Percentiles rank a stretch among this genome's conserved stretches.
These are phyloP conservation scores for Sarcophaga bullata DNA, from an alignment of 1,140 invertebrate genomes.

Conservation along the genomic window DNA sequence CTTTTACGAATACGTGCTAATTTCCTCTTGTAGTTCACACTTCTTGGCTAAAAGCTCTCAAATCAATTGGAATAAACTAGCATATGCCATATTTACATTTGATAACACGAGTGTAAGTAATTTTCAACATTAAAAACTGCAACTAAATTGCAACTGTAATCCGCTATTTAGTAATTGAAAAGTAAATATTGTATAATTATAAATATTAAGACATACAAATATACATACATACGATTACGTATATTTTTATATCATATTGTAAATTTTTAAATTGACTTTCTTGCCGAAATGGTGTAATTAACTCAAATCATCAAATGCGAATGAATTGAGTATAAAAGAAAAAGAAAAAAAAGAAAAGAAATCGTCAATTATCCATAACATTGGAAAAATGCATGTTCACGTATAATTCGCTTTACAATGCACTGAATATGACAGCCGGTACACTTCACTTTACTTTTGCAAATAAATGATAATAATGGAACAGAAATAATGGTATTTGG, in stretches of 20 bases:
- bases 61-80: not conserved
- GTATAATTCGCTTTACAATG: too few species aligned
- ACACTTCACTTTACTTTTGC: too few species aligned
- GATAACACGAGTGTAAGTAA: not conserved
- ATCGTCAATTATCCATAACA: too few species aligned
- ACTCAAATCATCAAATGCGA: not conserved
- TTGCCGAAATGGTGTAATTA: not conserved
- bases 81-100: not conserved
- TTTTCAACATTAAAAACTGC: not conserved
- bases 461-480: not conserved
- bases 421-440: too few species aligned
- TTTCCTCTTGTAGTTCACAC: conserved; percentile 14
- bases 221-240: too few species aligned
- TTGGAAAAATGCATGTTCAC: too few species aligned
- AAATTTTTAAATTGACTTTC: not conserved
- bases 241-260: not conserved
- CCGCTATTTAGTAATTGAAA: not conserved
- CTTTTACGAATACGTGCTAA: not conserved
- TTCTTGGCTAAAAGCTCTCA: conserved; percentile 1
- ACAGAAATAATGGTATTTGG: not conserved
- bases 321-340: not conserved
- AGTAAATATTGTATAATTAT: not conserved
- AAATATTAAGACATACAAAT: not conserved
- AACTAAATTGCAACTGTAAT: not conserved
- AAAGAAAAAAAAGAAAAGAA: too few species aligned